Evolutionary conservation across 1,140 invertebrate genomes (phyloP).

Genomic region (Hestina assimilis): DNA sequence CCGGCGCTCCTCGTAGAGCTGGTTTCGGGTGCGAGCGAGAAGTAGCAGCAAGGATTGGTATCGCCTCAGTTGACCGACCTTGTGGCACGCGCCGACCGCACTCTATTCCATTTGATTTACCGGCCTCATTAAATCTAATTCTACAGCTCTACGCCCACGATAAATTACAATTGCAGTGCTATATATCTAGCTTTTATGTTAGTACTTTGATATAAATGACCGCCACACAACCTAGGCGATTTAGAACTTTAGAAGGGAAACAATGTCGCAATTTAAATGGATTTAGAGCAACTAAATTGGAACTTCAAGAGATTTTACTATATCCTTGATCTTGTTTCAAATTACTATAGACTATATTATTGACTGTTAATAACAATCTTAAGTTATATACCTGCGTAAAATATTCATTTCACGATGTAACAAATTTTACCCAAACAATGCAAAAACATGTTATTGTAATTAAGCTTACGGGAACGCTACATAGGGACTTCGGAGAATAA

Average conservation of each 20-base stretch:
- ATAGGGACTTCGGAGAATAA: neutral
- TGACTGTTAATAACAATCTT: no score
- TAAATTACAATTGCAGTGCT: constrained; percentile 11
- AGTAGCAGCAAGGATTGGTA: constrained; percentile 38
- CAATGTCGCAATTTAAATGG: constrained; percentile 25
- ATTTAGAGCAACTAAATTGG: constrained; percentile 10
- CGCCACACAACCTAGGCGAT: constrained; percentile 16
- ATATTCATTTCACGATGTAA: no score
- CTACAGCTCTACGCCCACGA: constrained; percentile 31
- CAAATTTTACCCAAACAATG: no score
- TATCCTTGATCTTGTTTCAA: neutral
- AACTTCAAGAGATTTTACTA: neutral
- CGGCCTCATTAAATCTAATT: constrained; percentile 49
- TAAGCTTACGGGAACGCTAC: neutral
- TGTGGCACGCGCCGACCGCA: constrained; percentile 68
- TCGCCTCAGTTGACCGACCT: constrained; percentile 64
- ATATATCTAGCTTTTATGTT: constrained; percentile 8
- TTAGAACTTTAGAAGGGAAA: constrained; percentile 32
- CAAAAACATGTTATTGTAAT: neutral
- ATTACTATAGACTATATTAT: no score
- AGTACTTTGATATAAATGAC: constrained; percentile 12
- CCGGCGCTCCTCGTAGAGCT: constrained; percentile 40
- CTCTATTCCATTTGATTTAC: constrained; percentile 58
- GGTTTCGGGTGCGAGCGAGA: constrained; percentile 46
- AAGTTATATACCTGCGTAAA: no score